A percentile compares a stretch with the other conserved stretches of the same genome.
Conservation (phyloP, 2,888 invertebrate species). For the Coelopa pilipes region DNA sequence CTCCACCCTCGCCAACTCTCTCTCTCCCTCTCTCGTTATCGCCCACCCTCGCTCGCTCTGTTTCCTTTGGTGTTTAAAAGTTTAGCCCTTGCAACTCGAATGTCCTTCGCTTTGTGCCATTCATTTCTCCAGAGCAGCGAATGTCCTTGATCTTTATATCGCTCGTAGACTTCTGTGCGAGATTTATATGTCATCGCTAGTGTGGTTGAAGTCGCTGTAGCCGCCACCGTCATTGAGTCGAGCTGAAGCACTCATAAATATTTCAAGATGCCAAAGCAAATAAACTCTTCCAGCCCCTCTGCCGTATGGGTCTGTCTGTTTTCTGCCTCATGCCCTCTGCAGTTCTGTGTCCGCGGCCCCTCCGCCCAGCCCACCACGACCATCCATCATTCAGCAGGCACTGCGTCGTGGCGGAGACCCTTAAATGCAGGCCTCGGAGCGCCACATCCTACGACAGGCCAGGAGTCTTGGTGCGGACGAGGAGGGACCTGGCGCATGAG, state of each 20-base stretch:
- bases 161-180: constrained; percentile 29
- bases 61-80: not conserved
- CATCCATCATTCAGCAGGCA: too few relatives aligned
- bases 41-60: not conserved
- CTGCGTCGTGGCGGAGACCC: too few relatives aligned
- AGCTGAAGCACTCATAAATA: constrained; percentile 48
- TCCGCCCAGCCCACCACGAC: too few relatives aligned
- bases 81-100: not conserved
- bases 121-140: not conserved
- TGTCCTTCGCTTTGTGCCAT: not conserved
- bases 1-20: not conserved
- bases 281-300: not conserved
- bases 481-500: too few relatives aligned
- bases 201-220: constrained; percentile 2
- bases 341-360: not conserved
- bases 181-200: constrained; percentile 36
- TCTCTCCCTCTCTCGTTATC: not conserved
- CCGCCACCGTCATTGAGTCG: constrained; percentile 43
- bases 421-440: not conserved
- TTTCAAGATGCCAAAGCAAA: constrained; percentile 46
- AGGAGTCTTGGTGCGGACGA: too few relatives aligned
- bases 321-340: constrained; percentile 1
- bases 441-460: not conserved
- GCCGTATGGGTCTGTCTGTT: not conserved
- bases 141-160: constrained; percentile 37